Evolutionary conservation across 2,113 vertebrate genomes (phyloP), one percentile per base, ranked within the genome.

Genomic region (Morone saxatilis): DNA sequence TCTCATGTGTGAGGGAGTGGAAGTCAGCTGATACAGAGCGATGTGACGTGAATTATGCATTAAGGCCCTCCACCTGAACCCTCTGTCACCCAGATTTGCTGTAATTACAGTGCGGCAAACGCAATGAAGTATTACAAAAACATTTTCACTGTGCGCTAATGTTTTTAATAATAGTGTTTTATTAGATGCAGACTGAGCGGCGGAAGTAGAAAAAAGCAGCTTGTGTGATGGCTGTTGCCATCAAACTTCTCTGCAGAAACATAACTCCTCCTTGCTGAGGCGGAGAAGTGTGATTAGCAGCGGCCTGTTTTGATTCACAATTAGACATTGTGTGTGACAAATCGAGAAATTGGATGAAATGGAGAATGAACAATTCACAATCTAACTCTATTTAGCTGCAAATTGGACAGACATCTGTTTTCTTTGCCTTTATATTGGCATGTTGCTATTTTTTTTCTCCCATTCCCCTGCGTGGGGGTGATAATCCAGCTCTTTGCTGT

Each of bases 401-500:
- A 90, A 74, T 86, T 81, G 74, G 71, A 85, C 67, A 54, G 81
- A 80, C 71, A 77, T 86, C 82, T 79, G 80, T 77, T 87, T 84
- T 68, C 40, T 69, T 72, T 0, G 10, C 12, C 51, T 67, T 75
- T 25, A 13, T 22, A 14, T 60, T 71, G 50, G 22, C 40, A n/a
- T 38, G 48, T 60, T 45, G 19, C 48, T 40, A 47, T 41, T 57
- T 45, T 56, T 25, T 51, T 16, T 6, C 19, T 17, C 17, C 38
- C 16, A 0, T 43, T 4, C 51, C 17, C 36, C 60, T 69, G 51
- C 0, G 36, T 70, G 83, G 41, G 66, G 41, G 16, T 68, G 81
- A 76, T 90, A 76, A 91, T 92, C 86, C 81, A 71, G 54, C 60
- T 80, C 77, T 78, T 67, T 57, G 70, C 71, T 86, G 86, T 86